These are phyloP conservation scores for Cydia strobilella DNA, from an alignment of 1,140 invertebrate species.

Conservation along the genomic window DNA sequence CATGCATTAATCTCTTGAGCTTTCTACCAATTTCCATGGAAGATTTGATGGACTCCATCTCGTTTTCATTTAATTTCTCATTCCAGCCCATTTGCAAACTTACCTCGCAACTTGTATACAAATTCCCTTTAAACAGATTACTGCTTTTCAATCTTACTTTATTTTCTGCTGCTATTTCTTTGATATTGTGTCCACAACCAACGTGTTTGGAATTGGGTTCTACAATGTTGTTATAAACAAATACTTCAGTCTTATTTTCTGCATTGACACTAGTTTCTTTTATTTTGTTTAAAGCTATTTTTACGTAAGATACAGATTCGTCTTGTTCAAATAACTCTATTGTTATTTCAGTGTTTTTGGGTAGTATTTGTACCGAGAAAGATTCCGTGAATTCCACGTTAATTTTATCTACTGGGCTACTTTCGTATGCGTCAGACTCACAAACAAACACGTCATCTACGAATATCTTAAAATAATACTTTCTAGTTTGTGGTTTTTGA, in stretches of 20 bases:
- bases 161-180: conserved; percentile 57
- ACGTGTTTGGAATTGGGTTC: conserved; percentile 52
- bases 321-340: conserved; percentile 62
- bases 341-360: conserved; percentile 51
- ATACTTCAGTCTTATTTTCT: conserved; percentile 42
- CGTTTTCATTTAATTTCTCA: conserved; percentile 52
- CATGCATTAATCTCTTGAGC: conserved; percentile 54
- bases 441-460: conserved; percentile 70
- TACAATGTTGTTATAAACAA: conserved; percentile 47
- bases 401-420: conserved; percentile 37
- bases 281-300: conserved; percentile 49
- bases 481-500: conserved; percentile 35
- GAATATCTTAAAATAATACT: conserved; percentile 59
- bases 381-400: conserved; percentile 54
- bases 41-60: conserved; percentile 47
- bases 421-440: conserved; percentile 54
- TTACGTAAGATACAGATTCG: conserved; percentile 48
- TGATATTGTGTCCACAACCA: conserved; percentile 62
- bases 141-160: conserved; percentile 65
- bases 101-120: conserved; percentile 55
- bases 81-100: conserved; percentile 62
- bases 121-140: conserved; percentile 61
- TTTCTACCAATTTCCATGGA: conserved; percentile 49
- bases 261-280: conserved; percentile 42
- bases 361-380: conserved; percentile 66